phyloP scores from a whole-genome alignment of 2,888 invertebrate species.

The Tetragonula carbonaria region DNA sequence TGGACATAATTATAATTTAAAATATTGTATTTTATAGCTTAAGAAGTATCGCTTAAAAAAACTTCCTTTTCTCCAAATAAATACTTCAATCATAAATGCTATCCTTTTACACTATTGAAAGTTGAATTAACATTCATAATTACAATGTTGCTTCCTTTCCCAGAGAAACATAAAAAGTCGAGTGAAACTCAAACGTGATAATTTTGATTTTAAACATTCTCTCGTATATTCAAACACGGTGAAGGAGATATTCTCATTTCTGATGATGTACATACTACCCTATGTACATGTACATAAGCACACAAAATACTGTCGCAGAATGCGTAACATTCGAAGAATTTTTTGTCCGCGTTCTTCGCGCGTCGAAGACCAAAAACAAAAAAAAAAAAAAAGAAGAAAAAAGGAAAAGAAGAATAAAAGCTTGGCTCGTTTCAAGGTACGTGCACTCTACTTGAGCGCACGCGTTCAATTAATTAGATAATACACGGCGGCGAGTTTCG shows the following conservation, averaged over 20 bases:
- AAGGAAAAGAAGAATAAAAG: not conserved
- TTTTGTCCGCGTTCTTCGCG: slow-evolving; percentile 11
- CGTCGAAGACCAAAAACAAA: not conserved
- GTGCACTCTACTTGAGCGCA: slow-evolving; percentile 2
- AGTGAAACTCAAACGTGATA: not conserved
- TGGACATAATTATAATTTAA: not conserved
- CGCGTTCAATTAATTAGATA: slow-evolving; percentile 21
- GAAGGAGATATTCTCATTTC: not conserved
- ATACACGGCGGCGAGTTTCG: slow-evolving; percentile 13
- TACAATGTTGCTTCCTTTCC: too few species aligned
- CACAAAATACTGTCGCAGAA: not conserved
- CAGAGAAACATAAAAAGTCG: not conserved
- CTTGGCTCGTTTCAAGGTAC: slow-evolving; percentile 16
- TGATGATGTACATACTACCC: not conserved
- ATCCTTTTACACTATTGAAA: too few species aligned
- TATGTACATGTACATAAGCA: not conserved
- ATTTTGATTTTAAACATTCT: not conserved
- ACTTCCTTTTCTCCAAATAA: too few species aligned
- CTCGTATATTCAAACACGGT: not conserved
- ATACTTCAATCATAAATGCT: too few species aligned
- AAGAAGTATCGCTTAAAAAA: too few species aligned
- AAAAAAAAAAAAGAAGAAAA: too few species aligned
- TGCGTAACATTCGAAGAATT: not conserved
- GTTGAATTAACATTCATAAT: too few species aligned
- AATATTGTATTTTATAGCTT: not conserved